Evolutionary conservation across 2,113 vertebrate species (phyloP).

Genomic region (Paradoxurus hermaphroditus): DNA sequence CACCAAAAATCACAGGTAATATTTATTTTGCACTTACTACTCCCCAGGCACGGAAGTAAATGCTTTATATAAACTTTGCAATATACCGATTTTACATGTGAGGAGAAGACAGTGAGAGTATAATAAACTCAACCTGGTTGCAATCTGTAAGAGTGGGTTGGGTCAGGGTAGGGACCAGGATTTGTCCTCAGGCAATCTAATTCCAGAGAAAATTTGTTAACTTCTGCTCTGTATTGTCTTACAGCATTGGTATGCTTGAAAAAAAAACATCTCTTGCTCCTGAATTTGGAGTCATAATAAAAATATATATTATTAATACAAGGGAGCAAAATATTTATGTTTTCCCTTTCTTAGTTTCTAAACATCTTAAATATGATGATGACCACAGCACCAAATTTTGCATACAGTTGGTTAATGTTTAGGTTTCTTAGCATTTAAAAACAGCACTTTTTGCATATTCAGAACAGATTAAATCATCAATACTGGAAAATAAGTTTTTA

Average conservation of each 20-base stretch:
- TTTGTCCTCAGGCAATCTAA: neutral
- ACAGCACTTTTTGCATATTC: neutral
- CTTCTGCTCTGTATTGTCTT: neutral
- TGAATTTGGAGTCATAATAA: neutral
- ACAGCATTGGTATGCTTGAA: neutral
- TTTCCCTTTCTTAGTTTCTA: neutral
- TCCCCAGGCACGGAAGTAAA: neutral
- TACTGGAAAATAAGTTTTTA: neutral
- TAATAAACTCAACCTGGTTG: neutral
- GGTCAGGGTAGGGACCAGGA: neutral
- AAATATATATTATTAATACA: neutral
- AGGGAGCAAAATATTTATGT: neutral
- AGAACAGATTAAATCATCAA: neutral
- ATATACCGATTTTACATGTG: neutral
- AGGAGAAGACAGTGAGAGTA: neutral
- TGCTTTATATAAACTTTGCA: neutral
- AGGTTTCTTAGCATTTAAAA: slow-evolving; percentile 35
- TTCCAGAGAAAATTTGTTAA: neutral
- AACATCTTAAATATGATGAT: neutral
- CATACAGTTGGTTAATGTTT: neutral
- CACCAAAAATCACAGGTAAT: neutral
- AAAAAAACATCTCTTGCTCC: slow-evolving; percentile 26
- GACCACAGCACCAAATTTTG: neutral
- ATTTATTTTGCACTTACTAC: neutral
- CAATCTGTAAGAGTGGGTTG: neutral